Conservation (phyloP, 2,888 invertebrate species). For the Tineola bisselliella region DNA sequence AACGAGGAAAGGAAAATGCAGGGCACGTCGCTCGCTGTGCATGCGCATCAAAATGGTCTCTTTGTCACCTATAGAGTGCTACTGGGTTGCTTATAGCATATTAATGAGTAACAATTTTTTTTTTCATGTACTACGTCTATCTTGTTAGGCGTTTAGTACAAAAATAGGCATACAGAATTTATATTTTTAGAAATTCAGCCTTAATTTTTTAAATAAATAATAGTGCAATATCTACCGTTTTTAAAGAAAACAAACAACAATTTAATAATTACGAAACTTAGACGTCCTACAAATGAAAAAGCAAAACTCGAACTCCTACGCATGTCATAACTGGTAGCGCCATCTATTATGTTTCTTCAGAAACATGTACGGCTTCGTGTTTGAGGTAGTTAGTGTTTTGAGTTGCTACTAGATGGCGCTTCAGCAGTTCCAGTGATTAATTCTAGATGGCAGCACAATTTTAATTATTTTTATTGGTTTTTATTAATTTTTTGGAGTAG, state of each 20-base stretch:
- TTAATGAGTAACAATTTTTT: slow-evolving; percentile 28
- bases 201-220: too few relatives aligned
- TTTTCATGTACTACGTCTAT: too few relatives aligned
- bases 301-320: neutral
- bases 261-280: neutral
- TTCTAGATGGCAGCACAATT: neutral
- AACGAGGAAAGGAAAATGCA: slow-evolving; percentile 24
- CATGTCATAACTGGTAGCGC: neutral
- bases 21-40: slow-evolving; percentile 27
- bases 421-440: neutral
- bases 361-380: neutral
- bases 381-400: neutral
- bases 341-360: neutral
- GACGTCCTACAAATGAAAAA: neutral
- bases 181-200: too few relatives aligned
- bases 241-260: neutral
- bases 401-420: neutral
- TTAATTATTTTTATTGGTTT: neutral
- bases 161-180: too few relatives aligned
- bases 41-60: slow-evolving; percentile 49
- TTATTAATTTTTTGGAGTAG: too few relatives aligned
- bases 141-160: too few relatives aligned
- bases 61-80: slow-evolving; percentile 51
- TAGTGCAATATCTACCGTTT: too few relatives aligned
- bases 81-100: slow-evolving; percentile 45